These are phyloP conservation scores for Chloebia gouldiae DNA, from an alignment of 2,113 vertebrate species.

Conservation along the genomic window DNA sequence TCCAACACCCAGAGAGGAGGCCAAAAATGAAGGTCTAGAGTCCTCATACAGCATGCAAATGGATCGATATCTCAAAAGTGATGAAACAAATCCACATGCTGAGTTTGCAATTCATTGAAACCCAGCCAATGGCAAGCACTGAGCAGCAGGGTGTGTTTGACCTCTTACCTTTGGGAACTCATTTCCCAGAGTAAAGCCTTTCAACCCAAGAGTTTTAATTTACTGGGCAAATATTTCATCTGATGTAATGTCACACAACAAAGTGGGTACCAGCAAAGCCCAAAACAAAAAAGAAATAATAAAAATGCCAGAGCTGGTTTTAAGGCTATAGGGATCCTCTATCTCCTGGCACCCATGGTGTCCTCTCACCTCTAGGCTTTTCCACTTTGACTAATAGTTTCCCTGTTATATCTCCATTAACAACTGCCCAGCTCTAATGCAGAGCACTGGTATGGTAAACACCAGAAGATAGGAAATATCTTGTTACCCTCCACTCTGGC, in stretches of 20 bases:
- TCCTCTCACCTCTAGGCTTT: neutral
- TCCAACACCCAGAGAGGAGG: neutral
- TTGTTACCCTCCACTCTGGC: neutral
- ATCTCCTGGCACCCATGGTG: neutral
- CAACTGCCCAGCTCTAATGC: neutral
- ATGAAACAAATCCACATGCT: neutral
- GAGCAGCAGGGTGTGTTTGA: neutral
- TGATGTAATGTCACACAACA: neutral
- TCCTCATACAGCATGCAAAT: neutral
- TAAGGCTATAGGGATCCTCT: rapidly evolving
- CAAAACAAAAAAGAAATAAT: neutral
- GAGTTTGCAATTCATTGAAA: constrained; percentile 10
- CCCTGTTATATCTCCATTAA: neutral
- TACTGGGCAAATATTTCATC: neutral
- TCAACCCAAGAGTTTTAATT: neutral
- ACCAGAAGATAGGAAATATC: neutral
- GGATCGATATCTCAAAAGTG: neutral
- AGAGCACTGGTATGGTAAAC: neutral
- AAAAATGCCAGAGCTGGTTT: neutral
- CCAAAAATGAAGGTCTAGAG: neutral
- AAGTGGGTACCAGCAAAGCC: neutral
- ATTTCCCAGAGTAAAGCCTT: neutral
- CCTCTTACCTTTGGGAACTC: neutral
- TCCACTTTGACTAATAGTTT: neutral
- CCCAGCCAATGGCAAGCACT: neutral